Base-by-base conservation (phyloP, 1,140 invertebrate genomes). In the Nasonia giraulti region DNA sequence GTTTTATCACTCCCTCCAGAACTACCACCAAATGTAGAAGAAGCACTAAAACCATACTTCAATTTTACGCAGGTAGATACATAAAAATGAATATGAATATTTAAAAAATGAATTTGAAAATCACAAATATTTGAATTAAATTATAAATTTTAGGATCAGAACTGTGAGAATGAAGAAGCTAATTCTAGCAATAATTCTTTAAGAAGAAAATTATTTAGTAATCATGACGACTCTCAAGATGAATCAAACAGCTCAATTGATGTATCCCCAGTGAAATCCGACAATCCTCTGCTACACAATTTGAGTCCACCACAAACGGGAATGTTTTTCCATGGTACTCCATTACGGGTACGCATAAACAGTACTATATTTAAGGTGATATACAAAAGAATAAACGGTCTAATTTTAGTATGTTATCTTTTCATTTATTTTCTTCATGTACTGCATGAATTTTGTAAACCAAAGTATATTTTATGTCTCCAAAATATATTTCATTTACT, bases 21-120 rank as follows among this genome's bases (percentile, higher is more conserved):
- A 83, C 90, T 96, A 23, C 95, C 95, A 5, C 88, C 91, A 82
- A 92, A 95, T 89, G 88, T 96, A 17, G 95, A 95, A 91, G 93
- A 94, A 86, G 89, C 93, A 50, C 90, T 96, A 40, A 93, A 94
- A 89, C 94, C 94, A 80, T 96, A 94, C 89, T 94, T 94, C 87
- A 94, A 93, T 66, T 95, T 93, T 87, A 94, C 91, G 81, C 92
- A 95, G 93, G 94, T 95, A 84, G 79, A 81, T 31, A 14, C 14
- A 77, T 50, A 12, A 0, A 76, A 71, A 23, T 27, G 23, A 76
- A 27, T 55, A 74, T 27, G 3, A 37, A 37, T 76, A 23, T 76
- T 20, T 11, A 47, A 76, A 27, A 27, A 76, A 50, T 50, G 10
- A 12, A 12, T 71, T 2, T 83, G 37, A 74, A 82, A 37, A 14